These are phyloP conservation scores for Enteromius viviparus DNA, from an alignment of 2,797 vertebrate genomes.

Conservation along the genomic window DNA sequence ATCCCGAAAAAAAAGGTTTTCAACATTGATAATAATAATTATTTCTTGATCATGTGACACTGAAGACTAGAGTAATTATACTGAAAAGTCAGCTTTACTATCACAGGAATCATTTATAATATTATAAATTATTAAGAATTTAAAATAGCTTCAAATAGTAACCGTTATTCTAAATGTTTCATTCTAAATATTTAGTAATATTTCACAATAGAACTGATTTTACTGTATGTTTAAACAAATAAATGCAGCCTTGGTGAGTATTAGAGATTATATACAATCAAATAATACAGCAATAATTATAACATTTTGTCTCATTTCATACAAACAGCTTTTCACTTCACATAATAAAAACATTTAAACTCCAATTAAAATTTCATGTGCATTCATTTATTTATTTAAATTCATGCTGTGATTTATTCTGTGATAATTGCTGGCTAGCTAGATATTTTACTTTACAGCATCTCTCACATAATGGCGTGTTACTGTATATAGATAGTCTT, in stretches of 20 bases:
- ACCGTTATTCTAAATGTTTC: not conserved
- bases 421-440: not conserved
- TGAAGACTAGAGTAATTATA: not conserved
- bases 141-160: not conserved
- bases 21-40: not conserved
- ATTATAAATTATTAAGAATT: no score
- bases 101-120: not conserved
- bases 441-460: not conserved
- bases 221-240: not conserved
- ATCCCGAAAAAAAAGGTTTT: not conserved
- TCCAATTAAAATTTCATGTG: not conserved
- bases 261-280: not conserved
- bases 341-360: not conserved
- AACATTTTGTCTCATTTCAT: not conserved
- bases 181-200: not conserved
- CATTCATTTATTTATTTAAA: not conserved
- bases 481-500: not conserved
- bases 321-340: not conserved
- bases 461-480: not conserved
- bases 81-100: not conserved
- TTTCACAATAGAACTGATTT: not conserved
- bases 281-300: not conserved
- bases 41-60: not conserved
- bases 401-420: not conserved
- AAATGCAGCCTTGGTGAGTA: not conserved